Evolutionary conservation across 2,797 vertebrate genomes (phyloP), one percentile per base, ranked within the genome.

Genomic region (Phalanger gymnotis): DNA sequence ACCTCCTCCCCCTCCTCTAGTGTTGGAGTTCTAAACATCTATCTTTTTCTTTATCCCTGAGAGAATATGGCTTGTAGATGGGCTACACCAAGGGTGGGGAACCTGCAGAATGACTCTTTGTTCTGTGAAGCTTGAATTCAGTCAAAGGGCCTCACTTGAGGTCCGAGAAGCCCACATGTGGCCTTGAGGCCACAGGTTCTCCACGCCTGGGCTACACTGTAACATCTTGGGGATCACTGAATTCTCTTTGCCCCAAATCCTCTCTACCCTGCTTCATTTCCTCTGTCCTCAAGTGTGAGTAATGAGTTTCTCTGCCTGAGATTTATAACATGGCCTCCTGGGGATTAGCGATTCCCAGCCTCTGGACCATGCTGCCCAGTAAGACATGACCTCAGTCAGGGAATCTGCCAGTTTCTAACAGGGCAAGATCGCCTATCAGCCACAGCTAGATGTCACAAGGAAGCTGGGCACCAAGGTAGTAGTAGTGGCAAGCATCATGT

Each of bases 11-110:
- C 34, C 28, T 2, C 51, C 51, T 53, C 16, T n/a, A n/a, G 12
- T 51, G 7, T 61, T 28, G 90, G 58, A 54, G 40, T 54, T 56
- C 73, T 7, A 27, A 12, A 27, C 34, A n/a, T 40, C 52, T 81
- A 94, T 22, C 40, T 93, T 91, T 30, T 34, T 95, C 92, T 92
- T 28, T n/a, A 54, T 57, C 40, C 95, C 51, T 7, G 54, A 93
- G 53, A 28, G 30, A 19, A 66, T 51, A n/a, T 47, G 61, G 31
- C 93, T 73, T 56, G 28, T 81, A 7, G 55, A 47, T 19, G 53
- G 90, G 92, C 73, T 90, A 7, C 54, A 7, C 55, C 27, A 30
- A 28, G 27, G 27, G 0, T 57, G 56, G 56, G 56, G 56, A 57
- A 57, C 56, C 28, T 56, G 55, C 1, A 27, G 55, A 56, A 56